A percentile compares a stretch with the other conserved stretches of the same genome.
Evolutionary conservation across 1,140 invertebrate species (phyloP).

Genomic region (Listronotus oregonensis): DNA sequence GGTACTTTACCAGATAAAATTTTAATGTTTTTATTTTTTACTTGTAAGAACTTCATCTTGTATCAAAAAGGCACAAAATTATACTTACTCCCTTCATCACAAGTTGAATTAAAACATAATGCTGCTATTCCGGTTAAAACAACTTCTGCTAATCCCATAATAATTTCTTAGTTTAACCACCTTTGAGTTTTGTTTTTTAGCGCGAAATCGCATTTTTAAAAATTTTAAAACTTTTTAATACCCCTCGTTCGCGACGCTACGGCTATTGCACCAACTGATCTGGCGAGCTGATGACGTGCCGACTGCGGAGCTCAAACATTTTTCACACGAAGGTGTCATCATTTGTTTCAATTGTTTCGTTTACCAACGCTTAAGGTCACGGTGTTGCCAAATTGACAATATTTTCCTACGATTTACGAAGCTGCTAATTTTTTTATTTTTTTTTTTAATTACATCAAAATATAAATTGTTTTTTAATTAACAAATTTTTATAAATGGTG

Average conservation of each 20-base stretch:
- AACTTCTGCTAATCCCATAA: constrained; percentile 36
- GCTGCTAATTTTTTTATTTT: too few relatives aligned
- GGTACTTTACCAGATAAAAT: too few relatives aligned
- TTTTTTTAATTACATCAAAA: too few relatives aligned
- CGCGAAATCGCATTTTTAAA: constrained; percentile 1
- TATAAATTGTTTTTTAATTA: too few relatives aligned
- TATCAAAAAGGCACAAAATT: too few relatives aligned
- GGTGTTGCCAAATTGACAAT: not conserved
- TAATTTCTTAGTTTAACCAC: not conserved
- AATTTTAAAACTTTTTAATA: not conserved
- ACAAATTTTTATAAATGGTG: too few relatives aligned
- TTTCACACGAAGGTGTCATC: constrained; percentile 4
- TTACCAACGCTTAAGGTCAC: not conserved
- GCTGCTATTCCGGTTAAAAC: constrained; percentile 31
- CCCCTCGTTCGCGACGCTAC: not conserved
- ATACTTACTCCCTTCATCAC: constrained; percentile 12
- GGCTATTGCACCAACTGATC: not conserved
- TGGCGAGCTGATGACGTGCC: not conserved
- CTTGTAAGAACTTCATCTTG: too few relatives aligned
- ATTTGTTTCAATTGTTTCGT: constrained; percentile 3
- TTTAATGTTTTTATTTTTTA: too few relatives aligned
- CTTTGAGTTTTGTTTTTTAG: constrained; percentile 8
- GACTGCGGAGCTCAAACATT: not conserved
- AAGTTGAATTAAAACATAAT: constrained; percentile 43
- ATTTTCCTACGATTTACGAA: too few relatives aligned